Conservation (phyloP, 2,113 vertebrate species). For the Orientallactaga bullata region DNA sequence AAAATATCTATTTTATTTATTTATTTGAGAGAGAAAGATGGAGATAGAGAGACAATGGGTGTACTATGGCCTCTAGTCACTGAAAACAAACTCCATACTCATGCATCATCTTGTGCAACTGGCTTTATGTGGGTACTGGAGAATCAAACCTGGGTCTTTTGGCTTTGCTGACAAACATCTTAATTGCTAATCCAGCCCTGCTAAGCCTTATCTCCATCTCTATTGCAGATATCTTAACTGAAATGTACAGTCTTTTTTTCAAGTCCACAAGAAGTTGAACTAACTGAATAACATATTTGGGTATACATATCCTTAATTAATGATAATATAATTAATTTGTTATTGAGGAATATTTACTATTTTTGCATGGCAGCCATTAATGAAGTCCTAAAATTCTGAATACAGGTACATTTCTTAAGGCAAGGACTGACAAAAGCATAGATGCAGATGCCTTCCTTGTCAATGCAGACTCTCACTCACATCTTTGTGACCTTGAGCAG, state of each 20-base stretch:
- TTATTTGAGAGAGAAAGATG: no score
- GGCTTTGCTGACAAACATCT: no score
- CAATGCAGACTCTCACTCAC: no score
- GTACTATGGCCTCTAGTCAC: no score
- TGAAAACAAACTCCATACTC: no score
- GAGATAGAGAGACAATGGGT: no score
- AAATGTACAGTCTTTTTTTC: constrained; percentile 26
- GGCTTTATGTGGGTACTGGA: no score
- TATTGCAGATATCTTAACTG: not conserved
- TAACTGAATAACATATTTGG: not conserved
- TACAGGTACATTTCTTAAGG: not conserved
- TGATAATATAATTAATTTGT: not conserved
- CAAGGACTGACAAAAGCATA: not conserved
- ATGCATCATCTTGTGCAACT: no score
- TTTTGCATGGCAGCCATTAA: not conserved
- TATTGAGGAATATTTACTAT: not conserved
- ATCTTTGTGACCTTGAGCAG: not conserved
- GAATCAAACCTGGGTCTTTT: no score
- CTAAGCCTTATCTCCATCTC: no score
- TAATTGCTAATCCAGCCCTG: no score
- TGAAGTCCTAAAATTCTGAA: not conserved
- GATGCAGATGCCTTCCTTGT: not conserved
- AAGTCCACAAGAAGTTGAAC: not conserved
- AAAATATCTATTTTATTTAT: no score
- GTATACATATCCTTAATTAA: not conserved